Evolutionary conservation across 2,888 invertebrate species (phyloP).

Genomic region (Leptopilina drosophilae): DNA sequence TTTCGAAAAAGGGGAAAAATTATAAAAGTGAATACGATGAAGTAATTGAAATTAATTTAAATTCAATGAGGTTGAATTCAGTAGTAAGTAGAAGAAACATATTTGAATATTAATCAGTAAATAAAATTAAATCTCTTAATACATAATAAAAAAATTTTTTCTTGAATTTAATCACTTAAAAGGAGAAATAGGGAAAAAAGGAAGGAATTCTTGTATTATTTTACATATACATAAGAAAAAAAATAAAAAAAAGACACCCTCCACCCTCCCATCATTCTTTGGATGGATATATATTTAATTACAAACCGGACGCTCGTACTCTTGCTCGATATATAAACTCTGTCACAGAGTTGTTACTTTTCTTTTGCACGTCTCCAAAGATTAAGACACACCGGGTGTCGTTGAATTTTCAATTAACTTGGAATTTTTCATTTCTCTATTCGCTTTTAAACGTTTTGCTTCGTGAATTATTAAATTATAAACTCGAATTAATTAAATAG

Average conservation of each 20-base stretch:
- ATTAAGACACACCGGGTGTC: conserved; percentile 38
- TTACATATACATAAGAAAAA: background rate
- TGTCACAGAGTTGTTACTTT: conserved; percentile 41
- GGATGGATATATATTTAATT: conserved; percentile 35
- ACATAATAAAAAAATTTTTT: background rate
- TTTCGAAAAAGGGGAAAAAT: too few relatives aligned
- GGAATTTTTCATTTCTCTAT: background rate
- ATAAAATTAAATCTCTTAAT: too few relatives aligned
- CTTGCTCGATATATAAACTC: conserved; percentile 31
- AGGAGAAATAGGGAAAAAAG: background rate
- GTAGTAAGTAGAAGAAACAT: too few relatives aligned
- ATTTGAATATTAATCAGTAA: too few relatives aligned
- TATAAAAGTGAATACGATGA: too few relatives aligned
- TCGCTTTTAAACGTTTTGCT: background rate
- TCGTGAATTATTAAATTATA: too few relatives aligned
- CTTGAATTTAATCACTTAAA: background rate
- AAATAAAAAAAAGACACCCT: background rate
- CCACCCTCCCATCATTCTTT: background rate
- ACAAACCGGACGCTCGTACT: conserved; percentile 29
- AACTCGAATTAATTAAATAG: too few relatives aligned
- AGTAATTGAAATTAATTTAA: too few relatives aligned
- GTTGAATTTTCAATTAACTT: conserved; percentile 2
- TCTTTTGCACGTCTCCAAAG: conserved; percentile 27
- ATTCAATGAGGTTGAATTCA: too few relatives aligned
- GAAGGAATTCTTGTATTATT: conserved; percentile 5